phyloP scores from a whole-genome alignment of 1,140 invertebrate genomes.

The Penaeus chinensis region DNA sequence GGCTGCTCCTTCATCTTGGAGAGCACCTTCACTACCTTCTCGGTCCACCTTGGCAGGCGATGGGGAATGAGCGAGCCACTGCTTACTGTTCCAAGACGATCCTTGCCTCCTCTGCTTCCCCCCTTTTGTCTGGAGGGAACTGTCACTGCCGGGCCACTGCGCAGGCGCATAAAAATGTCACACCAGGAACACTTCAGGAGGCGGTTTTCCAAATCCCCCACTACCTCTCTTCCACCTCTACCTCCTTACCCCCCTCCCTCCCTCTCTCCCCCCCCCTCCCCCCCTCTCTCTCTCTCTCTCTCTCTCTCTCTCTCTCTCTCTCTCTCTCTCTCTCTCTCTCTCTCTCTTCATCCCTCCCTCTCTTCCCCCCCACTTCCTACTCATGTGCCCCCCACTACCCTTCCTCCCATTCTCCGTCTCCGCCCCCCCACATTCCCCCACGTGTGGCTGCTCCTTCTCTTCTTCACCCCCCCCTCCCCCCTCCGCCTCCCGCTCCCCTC shows the following conservation, averaged over 20 bases:
- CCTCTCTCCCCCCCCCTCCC: not conserved
- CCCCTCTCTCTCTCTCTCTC: not conserved
- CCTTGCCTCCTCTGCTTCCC: conserved; percentile 1
- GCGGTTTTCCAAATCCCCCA: conserved; percentile 8
- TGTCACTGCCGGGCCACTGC: conserved; percentile 26
- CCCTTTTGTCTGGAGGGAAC: conserved; percentile 41
- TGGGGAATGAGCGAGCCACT: not conserved
- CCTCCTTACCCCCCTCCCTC: not conserved
- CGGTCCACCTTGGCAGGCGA: conserved; percentile 4
- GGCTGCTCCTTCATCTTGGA: conserved; percentile 25
- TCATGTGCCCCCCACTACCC: not conserved
- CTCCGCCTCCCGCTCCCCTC: not conserved
- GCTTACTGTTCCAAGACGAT: conserved; percentile 23
- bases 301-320: conserved; percentile 25
- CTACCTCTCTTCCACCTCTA: not conserved
- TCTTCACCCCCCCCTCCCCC: not conserved
- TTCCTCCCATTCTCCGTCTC: not conserved
- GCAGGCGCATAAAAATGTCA: conserved; percentile 57
- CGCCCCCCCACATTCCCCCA: conserved; percentile 6
- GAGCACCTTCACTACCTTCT: conserved; percentile 19
- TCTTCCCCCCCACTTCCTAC: not conserved
- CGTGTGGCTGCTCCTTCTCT: not conserved
- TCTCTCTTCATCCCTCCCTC: conserved; percentile 2
- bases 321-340: conserved; percentile 31
- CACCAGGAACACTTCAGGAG: conserved; percentile 36